Conservation (phyloP, 2,888 invertebrate genomes). For the Adineta ricciae region DNA sequence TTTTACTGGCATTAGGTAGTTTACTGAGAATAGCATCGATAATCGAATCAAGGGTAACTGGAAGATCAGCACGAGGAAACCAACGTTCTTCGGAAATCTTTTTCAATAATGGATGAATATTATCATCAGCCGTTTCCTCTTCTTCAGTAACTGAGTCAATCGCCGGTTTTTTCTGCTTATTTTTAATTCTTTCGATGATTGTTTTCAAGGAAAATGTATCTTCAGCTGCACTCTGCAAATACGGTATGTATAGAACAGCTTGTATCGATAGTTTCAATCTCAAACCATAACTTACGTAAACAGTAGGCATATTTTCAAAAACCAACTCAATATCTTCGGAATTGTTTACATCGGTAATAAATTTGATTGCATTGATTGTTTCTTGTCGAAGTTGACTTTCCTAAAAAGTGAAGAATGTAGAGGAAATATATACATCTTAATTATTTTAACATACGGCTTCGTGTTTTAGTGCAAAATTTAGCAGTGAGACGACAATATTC, state of each 20-base stretch:
- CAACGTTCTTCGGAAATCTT: conserved; percentile 3
- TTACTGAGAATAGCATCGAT: not conserved
- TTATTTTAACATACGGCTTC: not conserved
- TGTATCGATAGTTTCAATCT: not conserved
- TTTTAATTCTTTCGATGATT: not conserved
- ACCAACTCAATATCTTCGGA: not conserved
- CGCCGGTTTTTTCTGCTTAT: not conserved
- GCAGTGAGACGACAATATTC: not conserved
- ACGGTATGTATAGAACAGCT: not conserved
- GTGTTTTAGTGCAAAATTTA: not conserved
- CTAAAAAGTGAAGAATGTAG: not conserved
- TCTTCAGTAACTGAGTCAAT: not conserved
- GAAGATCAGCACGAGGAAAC: not conserved
- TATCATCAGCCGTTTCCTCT: not conserved
- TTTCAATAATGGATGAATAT: not conserved
- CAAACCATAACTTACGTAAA: not conserved
- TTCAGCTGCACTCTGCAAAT: not conserved
- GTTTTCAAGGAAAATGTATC: conserved; percentile 10
- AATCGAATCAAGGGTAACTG: not conserved
- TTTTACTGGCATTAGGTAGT: not conserved
- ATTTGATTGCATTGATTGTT: not conserved
- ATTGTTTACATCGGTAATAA: conserved; percentile 1
- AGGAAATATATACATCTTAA: not conserved
- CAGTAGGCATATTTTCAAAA: not conserved
- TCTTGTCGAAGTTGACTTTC: not conserved